Evolutionary conservation across 2,797 vertebrate genomes (phyloP), one percentile per base, ranked within the genome.

Genomic region (Antennarius maculatus): DNA sequence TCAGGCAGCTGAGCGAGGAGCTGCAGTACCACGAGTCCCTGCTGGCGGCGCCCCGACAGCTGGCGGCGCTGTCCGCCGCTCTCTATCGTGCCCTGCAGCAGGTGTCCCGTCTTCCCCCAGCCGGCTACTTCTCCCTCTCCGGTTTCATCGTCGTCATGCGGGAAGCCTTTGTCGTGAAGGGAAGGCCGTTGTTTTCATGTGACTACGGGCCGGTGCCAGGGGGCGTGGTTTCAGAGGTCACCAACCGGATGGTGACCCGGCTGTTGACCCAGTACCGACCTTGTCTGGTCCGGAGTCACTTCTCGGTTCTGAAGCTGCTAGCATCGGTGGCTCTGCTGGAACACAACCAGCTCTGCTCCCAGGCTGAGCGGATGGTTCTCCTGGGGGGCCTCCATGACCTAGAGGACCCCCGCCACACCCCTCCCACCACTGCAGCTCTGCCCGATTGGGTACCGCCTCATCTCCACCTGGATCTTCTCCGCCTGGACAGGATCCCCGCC

Each of bases 71-170:
- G 23, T 91, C 90, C 6, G 80, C 85, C 2, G 59, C 78, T 41
- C 70, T 96, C 15, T 89, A 93, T 70, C 85, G 74, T 54, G 86
- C 88, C 17, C 85, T 96, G 53, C 92, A 91, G 88, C 85, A 93
- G 12, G 79, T 95, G 48, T 88, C 88, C 48, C 84, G 61, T 11
- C 91, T 96, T 29, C 92, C 92, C 10, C 90, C 93, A 0, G 67
- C 86, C 45, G 96, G 96, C 84, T 79, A 45, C 78, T 94, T 95
- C 70, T 82, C 91, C 15, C 63, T 92, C 2, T 69, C 55, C 4
- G 39, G 53, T 1, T 95, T 94, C 76, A 60, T 95, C 17, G 7
- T 37, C 23, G 75, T 71, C 6, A 79, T 92, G 49, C 84, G 57
- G 23, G 63, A 65, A 18, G 86, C 86, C 34, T 69, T 95, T 18